Evolutionary conservation across 2,797 vertebrate genomes (phyloP).

Genomic region (Pseudochirops cupreus): DNA sequence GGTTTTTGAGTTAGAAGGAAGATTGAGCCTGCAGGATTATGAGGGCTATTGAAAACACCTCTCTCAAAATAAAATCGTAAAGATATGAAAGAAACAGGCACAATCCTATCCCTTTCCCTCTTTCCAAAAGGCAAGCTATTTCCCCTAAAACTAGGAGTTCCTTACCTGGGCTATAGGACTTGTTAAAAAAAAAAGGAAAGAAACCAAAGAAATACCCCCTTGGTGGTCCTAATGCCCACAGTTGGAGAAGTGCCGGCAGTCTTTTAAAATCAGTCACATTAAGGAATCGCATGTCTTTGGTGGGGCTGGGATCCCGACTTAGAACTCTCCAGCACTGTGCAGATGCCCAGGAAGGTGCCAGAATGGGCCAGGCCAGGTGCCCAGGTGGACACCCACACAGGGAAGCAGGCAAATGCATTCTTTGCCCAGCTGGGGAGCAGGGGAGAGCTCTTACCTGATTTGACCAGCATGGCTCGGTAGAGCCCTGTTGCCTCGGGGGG

Average conservation of each 20-base stretch:
- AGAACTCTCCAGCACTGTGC: not conserved
- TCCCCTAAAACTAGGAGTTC: not conserved
- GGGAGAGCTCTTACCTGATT: slow-evolving; percentile 90
- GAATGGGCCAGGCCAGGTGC: not conserved
- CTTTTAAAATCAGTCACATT: not conserved
- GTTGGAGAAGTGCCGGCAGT: not conserved
- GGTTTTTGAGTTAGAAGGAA: not conserved
- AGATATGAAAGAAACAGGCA: not conserved
- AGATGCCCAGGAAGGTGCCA: not conserved
- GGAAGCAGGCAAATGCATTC: not conserved
- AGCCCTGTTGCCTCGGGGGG: slow-evolving; percentile 84
- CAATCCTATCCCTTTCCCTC: not conserved
- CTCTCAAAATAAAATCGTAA: not conserved
- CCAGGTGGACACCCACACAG: not conserved
- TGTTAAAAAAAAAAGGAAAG: not conserved
- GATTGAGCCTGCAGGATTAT: not conserved
- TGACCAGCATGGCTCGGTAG: slow-evolving; percentile 88
- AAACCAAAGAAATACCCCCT: not conserved
- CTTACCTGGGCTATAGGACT: not conserved
- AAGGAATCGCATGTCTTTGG: not conserved
- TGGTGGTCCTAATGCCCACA: not conserved
- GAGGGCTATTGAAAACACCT: not conserved
- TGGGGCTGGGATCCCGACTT: not conserved
- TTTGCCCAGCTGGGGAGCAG: not conserved
- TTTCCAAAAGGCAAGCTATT: not conserved